A percentile compares a stretch with the other conserved stretches of the same genome.
phyloP scores from a whole-genome alignment of 2,797 vertebrate species.

The Pogonophryne albipinna region DNA sequence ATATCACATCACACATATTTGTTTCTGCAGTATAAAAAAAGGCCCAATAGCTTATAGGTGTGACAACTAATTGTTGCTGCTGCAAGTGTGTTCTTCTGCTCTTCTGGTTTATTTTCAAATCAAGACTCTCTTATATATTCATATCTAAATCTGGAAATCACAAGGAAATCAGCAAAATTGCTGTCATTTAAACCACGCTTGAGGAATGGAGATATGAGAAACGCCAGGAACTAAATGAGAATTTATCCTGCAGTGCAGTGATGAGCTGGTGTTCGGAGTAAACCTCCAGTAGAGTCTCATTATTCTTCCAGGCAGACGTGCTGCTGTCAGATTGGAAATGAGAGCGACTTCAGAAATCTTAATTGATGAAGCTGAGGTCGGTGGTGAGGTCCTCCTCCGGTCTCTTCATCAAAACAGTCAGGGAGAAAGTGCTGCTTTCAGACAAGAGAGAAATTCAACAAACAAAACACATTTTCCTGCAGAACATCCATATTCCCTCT shows the following conservation, averaged over 20 bases:
- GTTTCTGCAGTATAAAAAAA: not conserved
- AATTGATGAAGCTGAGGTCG: slow-evolving; percentile 46
- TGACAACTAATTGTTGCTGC: not conserved
- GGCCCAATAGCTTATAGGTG: not conserved
- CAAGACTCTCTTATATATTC: no score
- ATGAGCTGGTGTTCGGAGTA: slow-evolving; percentile 1
- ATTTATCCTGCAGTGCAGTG: slow-evolving; percentile 63
- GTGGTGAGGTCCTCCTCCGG: slow-evolving; percentile 24
- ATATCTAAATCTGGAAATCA: no score
- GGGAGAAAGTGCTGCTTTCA: slow-evolving; percentile 4
- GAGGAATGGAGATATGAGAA: slow-evolving; percentile 39
- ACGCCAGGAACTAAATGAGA: slow-evolving; percentile 57
- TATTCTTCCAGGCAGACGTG: slow-evolving; percentile 46
- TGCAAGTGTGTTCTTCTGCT: not conserved
- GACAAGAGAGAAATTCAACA: slow-evolving; percentile 12
- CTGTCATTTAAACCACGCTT: no score
- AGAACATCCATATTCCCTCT: not conserved
- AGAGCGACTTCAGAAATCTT: slow-evolving; percentile 45
- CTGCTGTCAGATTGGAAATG: slow-evolving; percentile 21
- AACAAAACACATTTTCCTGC: slow-evolving; percentile 28
- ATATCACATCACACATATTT: not conserved
- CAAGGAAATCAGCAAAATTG: no score
- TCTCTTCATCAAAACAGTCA: slow-evolving; percentile 40
- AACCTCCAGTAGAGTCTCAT: slow-evolving; percentile 54
- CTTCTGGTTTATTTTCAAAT: no score